Evolutionary conservation across 2,797 vertebrate genomes (phyloP), one percentile per base, ranked within the genome.

Genomic region (Pyrrhura leucotis): DNA sequence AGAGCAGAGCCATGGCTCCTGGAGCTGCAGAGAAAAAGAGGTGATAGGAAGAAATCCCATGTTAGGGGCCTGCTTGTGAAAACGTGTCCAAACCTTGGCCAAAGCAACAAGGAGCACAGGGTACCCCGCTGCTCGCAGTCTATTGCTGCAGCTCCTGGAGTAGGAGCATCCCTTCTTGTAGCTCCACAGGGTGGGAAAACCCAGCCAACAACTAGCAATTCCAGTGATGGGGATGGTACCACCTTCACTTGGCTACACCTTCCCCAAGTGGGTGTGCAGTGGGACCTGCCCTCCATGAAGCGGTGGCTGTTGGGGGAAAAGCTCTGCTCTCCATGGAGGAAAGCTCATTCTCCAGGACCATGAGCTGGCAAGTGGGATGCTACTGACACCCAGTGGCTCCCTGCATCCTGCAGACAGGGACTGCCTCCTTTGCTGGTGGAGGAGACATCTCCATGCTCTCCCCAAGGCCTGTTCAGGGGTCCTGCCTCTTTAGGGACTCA

Each of bases 331-430:
- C 28, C 75, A 14, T 3, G 40, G 45, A 81, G 12, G 50, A 75
- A 48, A 68, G 4, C 75, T 51, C 12, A 0, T 7, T 40, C 88
- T 74, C 35, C 19, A 4, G 74, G 2, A 7, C 80, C 77, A 67
- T 2, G 6, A 39, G 58, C 51, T 6, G 40, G 69, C 42, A 89
- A 93, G 75, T n/a, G 56, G 87, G 59, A 47, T 94, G 85, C 76
- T 93, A 76, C 78, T 88, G 71, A 95, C 84, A 96, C 85, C 76
- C 77, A 74, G 89, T 84, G 59, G 66, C 50, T 29, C n/a, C 17
- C 5, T 39, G 53, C 39, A 68, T 73, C 91, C 39, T 95, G 80
- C 90, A 82, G 78, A 50, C 3, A 2, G 81, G 53, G 9, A 7
- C 59, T 8, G 63, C 66, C 8, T 77, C 29, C 76, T 3, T 40